Evolutionary conservation across 2,797 vertebrate genomes (phyloP), one percentile per base, ranked within the genome.

Genomic region (Loriculus beryllinus): DNA sequence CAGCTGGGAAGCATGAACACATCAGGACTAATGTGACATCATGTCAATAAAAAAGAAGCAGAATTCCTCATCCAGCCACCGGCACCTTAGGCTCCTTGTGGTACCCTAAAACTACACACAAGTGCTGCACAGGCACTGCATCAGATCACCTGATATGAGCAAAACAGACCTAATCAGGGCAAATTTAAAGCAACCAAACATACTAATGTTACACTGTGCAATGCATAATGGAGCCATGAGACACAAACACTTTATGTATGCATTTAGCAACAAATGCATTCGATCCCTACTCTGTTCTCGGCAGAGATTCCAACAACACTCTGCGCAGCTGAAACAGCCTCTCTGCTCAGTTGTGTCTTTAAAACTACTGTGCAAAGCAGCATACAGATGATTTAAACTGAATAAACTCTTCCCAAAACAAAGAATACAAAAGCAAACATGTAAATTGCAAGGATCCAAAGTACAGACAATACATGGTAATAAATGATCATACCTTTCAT

Each of bases 401-500:
- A 95, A 95, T 88, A 92, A 95, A 97, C 79, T 95, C 97, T 79
- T 77, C 74, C 86, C 95, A 82, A 92, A 95, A 96, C 85, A 83
- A 88, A 95, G 83, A 90, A 91, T 35, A 64, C 68, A 51, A 72
- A 80, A 85, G 64, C 72, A 92, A 83, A 64, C 39, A 82, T 40
- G 67, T 83, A 92, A 90, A 96, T 93, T 48, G 88, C 71, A 83
- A 67, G 92, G 76, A 94, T 43, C 51, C 74, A 6, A 89, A 95
- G 92, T 88, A 88, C 76, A 95, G 85, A 91, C 67, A 88, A 96
- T 88, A 86, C 59, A 88, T 20, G 63, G 63, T 23, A 90, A 92
- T 92, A 96, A 95, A 96, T 92, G 90, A 92, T 88, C 92, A 29
- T 98, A 99, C 99, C 98, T 99, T 99, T 99, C 98, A 98, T 99